Conservation (phyloP, 2,797 vertebrate species). For the Poeciliopsis presidionis region DNA sequence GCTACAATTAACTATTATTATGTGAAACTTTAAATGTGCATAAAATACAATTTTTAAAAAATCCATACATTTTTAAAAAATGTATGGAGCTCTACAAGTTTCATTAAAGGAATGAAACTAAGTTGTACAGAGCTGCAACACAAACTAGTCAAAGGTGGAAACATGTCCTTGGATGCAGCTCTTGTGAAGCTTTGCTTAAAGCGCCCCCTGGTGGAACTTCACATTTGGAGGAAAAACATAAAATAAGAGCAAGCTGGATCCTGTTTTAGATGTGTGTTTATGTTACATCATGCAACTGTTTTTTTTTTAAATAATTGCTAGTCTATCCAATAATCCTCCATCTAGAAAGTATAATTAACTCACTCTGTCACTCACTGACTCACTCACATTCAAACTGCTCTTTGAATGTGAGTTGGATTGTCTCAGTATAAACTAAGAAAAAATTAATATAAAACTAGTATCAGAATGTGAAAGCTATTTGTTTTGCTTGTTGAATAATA, state of each 20-base stretch:
- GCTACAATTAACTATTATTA: neutral
- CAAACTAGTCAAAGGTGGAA: neutral
- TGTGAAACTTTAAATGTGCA: neutral
- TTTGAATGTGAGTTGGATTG: neutral
- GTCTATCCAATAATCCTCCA: neutral
- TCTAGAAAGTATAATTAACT: neutral
- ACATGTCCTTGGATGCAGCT: neutral
- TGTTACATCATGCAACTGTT: neutral
- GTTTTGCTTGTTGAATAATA: neutral
- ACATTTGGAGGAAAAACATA: neutral
- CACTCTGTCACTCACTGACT: no score
- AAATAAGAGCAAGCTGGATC: neutral
- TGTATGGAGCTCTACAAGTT: neutral
- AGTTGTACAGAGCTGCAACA: neutral
- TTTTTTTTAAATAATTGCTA: neutral
- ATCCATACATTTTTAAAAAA: neutral
- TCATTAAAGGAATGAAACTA: neutral
- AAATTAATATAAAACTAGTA: neutral
- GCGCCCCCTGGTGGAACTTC: constrained; percentile 67
- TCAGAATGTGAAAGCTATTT: neutral
- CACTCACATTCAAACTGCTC: neutral
- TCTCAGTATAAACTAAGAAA: neutral
- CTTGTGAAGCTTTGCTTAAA: constrained; percentile 52
- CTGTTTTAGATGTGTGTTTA: neutral
- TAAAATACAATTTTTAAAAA: neutral